phyloP scores from a whole-genome alignment of 2,888 invertebrate genomes.

The Trichopria drosophilae region DNA sequence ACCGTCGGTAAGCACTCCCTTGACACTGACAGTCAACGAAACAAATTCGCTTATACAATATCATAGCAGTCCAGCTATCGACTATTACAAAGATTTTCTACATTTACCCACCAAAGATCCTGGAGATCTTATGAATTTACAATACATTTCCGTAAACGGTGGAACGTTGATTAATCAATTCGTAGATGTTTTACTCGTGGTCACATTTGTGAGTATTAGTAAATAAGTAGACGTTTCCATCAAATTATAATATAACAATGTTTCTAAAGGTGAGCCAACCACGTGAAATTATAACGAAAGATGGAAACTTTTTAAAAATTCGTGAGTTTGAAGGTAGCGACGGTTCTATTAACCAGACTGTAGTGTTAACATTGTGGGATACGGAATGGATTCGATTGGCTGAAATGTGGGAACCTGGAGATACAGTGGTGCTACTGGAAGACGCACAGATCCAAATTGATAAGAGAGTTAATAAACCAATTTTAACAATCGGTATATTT shows the following conservation, averaged over 20 bases:
- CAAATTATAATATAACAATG: background rate
- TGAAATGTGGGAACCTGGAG: conserved; percentile 68
- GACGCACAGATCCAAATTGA: conserved; percentile 66
- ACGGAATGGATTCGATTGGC: conserved; percentile 70
- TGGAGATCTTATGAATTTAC: conserved; percentile 63
- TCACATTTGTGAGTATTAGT: conserved; percentile 60
- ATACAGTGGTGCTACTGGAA: conserved; percentile 72
- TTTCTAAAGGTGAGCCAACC: conserved; percentile 62
- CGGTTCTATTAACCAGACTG: conserved; percentile 67
- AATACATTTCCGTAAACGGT: conserved; percentile 61
- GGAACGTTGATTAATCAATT: conserved; percentile 57
- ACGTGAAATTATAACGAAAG: conserved; percentile 66
- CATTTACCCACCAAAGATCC: conserved; percentile 67
- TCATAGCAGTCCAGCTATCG: conserved; percentile 62
- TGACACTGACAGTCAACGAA: conserved; percentile 68
- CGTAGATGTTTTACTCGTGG: conserved; percentile 72
- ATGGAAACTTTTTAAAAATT: conserved; percentile 64
- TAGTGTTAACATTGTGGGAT: conserved; percentile 70
- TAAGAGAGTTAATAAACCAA: conserved; percentile 48
- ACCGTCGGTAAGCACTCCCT: conserved; percentile 70
- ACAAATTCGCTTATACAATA: conserved; percentile 66
- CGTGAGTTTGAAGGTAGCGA: conserved; percentile 67
- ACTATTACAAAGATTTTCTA: conserved; percentile 62
- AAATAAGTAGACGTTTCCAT: background rate
- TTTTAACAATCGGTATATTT: conserved; percentile 42